Percentiles rank a stretch among this genome's conserved stretches.
Evolutionary conservation across 2,797 vertebrate genomes (phyloP).

Genomic region (Micropoecilia bifurca): DNA sequence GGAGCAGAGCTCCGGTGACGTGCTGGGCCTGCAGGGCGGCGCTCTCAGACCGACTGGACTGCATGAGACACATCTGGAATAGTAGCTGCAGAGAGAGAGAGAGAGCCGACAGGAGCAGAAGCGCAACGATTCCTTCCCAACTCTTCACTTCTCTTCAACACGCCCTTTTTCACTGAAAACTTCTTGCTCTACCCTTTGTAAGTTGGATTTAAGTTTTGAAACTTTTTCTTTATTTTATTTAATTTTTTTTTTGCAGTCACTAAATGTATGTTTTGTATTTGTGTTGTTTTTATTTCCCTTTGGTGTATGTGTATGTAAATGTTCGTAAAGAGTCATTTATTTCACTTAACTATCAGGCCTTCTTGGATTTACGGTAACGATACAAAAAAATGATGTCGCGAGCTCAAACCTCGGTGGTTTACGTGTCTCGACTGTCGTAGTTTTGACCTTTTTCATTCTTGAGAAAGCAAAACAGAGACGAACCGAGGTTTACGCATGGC

Average conservation of each 20-base stretch:
- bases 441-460: background rate
- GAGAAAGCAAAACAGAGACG: background rate
- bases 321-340: background rate
- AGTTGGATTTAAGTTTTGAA: slow-evolving; percentile 63
- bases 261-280: background rate
- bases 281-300: background rate
- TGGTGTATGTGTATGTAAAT: background rate
- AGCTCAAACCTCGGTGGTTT: background rate
- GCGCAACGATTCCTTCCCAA: slow-evolving; percentile 45
- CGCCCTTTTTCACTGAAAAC: slow-evolving; percentile 47
- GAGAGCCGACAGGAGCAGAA: slow-evolving; percentile 67
- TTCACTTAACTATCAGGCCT: slow-evolving; percentile 31
- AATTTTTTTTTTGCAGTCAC: slow-evolving; percentile 12
- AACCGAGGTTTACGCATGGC: slow-evolving; percentile 43
- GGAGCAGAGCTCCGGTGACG: slow-evolving; percentile 76
- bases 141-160: slow-evolving; percentile 55
- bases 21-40: slow-evolving; percentile 81
- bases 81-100: slow-evolving; percentile 67
- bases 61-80: slow-evolving; percentile 83
- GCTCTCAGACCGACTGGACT: slow-evolving; percentile 68
- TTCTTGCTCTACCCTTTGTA: slow-evolving; percentile 54
- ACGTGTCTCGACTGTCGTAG: fast-evolving
- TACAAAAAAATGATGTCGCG: slow-evolving; percentile 6
- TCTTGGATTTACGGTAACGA: slow-evolving; percentile 42
- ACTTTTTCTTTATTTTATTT: slow-evolving; percentile 19